A percentile compares a stretch with the other conserved stretches of the same genome.
Evolutionary conservation across 2,797 vertebrate genomes (phyloP).

Genomic region (Lepus townsendii): DNA sequence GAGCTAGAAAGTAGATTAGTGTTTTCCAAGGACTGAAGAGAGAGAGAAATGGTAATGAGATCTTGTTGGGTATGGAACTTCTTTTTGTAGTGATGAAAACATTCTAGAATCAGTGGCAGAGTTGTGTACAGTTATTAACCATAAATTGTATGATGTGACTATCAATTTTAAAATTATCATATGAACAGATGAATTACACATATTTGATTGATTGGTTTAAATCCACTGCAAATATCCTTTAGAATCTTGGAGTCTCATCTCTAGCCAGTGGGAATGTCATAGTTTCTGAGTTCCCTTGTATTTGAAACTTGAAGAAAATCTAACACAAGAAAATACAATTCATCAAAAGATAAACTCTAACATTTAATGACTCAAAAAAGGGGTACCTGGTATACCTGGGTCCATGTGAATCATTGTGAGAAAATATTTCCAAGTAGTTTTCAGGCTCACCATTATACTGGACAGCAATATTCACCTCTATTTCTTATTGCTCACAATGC

Average conservation of each 20-base stretch:
- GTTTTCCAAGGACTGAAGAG: too few species aligned
- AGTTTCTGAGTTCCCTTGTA: neutral
- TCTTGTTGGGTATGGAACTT: too few species aligned
- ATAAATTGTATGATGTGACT: neutral
- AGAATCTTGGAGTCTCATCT: neutral
- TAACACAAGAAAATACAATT: neutral
- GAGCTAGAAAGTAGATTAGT: too few species aligned
- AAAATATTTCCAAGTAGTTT: constrained; percentile 42
- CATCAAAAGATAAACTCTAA: neutral
- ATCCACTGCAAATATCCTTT: neutral
- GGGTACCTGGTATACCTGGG: neutral
- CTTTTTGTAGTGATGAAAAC: too few species aligned
- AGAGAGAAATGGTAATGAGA: too few species aligned
- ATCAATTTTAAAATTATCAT: neutral
- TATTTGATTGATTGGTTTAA: neutral
- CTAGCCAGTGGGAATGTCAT: neutral
- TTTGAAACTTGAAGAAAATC: neutral
- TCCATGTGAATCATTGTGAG: neutral
- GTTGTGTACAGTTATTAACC: neutral
- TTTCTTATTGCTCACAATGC: neutral
- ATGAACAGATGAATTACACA: neutral
- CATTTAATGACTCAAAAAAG: neutral
- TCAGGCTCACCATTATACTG: neutral
- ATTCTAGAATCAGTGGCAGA: neutral
- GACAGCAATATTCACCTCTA: neutral